These are phyloP conservation scores for human DNA, from an alignment of 2,113 vertebrate genomes.

Conservation along the genomic window DNA sequence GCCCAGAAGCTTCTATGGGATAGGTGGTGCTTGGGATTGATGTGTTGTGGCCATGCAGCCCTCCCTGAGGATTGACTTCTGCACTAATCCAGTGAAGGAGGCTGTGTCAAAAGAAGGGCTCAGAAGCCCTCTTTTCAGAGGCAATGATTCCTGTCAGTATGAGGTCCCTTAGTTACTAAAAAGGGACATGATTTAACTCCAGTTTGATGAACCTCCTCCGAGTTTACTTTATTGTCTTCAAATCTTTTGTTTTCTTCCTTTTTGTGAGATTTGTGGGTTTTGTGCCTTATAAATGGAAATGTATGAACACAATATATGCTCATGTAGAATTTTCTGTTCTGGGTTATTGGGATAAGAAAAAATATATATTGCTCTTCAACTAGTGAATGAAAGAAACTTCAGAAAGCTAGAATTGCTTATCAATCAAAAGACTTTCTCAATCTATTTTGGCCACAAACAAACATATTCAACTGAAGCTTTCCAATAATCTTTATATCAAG, in stretches of 20 bases:
- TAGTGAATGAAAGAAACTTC: background rate
- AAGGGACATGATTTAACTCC: background rate
- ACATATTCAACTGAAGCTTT: background rate
- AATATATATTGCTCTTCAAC: background rate
- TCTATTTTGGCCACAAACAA: background rate
- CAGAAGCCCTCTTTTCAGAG: background rate
- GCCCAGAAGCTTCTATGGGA: background rate
- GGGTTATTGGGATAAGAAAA: background rate
- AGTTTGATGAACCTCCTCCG: background rate
- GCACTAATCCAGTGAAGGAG: background rate
- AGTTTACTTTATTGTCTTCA: conserved; percentile 35
- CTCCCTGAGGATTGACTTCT: conserved; percentile 7
- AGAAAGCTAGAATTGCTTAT: background rate
- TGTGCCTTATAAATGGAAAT: conserved; percentile 71
- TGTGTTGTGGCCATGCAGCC: background rate
- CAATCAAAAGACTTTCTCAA: conserved; percentile 15
- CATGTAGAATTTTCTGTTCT: conserved; percentile 32
- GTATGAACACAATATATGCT: background rate
- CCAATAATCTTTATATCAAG: conserved; percentile 47
- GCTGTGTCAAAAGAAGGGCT: background rate
- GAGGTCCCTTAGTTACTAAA: conserved; percentile 33
- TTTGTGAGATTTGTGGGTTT: conserved; percentile 40
- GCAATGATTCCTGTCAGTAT: background rate
- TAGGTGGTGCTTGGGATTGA: background rate
- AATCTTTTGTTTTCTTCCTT: background rate